Conservation (phyloP, 2,888 invertebrate species). For the Baccha elongata region DNA sequence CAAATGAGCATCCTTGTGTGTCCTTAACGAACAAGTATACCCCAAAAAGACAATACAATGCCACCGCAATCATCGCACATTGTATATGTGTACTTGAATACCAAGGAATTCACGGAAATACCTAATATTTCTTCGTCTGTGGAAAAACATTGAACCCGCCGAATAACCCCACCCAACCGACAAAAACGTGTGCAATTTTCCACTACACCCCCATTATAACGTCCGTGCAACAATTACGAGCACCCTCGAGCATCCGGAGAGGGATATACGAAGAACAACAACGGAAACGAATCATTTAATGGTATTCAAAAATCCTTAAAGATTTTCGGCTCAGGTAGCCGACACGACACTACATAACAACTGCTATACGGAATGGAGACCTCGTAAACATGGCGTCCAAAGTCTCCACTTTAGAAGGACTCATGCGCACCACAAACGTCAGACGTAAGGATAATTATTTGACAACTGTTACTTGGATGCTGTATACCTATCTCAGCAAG, state of each 20-base stretch:
- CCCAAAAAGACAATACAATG: slow-evolving; percentile 38
- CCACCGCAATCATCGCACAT: slow-evolving; percentile 12
- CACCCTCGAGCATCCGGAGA: slow-evolving; percentile 25
- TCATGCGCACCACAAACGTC: slow-evolving; percentile 63
- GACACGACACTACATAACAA: neutral
- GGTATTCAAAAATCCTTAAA: neutral
- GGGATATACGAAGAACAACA: slow-evolving; percentile 3
- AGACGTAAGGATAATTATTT: slow-evolving; percentile 36
- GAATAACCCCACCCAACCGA: neutral
- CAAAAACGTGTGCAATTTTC: neutral
- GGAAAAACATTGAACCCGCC: slow-evolving; percentile 1
- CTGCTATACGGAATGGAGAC: slow-evolving; percentile 44
- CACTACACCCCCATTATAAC: neutral
- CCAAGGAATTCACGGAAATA: slow-evolving; percentile 22
- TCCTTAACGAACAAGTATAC: slow-evolving; percentile 25
- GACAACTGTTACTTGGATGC: slow-evolving; percentile 71
- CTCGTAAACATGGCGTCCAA: slow-evolving; percentile 50
- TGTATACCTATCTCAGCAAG: slow-evolving; percentile 44
- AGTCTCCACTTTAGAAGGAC: slow-evolving; percentile 38
- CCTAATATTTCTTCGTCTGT: neutral
- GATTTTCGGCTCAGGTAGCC: slow-evolving; percentile 28
- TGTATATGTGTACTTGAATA: slow-evolving; percentile 15
- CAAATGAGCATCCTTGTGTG: slow-evolving; percentile 50
- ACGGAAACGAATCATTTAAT: neutral
- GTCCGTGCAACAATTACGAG: slow-evolving; percentile 55